Percentiles rank a stretch among this genome's conserved stretches.
phyloP scores from a whole-genome alignment of 2,113 vertebrate species.

The Albula glossodonta region DNA sequence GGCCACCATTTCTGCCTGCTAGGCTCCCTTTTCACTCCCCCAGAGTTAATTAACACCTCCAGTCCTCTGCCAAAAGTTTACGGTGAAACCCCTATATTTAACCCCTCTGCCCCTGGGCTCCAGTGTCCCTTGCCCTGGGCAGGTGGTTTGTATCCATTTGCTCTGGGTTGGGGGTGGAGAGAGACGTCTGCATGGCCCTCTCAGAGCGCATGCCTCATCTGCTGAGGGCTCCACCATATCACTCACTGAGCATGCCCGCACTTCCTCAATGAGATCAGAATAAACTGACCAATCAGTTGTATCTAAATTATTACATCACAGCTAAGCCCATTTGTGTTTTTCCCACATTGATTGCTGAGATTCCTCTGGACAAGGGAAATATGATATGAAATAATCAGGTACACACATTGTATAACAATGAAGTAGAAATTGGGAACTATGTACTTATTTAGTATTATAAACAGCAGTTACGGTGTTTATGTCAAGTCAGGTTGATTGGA shows the following conservation, averaged over 20 bases:
- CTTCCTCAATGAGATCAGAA: neutral
- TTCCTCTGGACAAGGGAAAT: no score
- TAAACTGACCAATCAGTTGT: neutral
- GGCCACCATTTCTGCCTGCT: constrained; percentile 49
- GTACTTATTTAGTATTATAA: no score
- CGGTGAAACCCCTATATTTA: constrained; percentile 41
- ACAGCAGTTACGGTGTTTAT: no score
- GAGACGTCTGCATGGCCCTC: constrained; percentile 72
- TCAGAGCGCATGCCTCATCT: constrained; percentile 44
- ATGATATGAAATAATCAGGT: no score
- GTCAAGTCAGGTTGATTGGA: no score
- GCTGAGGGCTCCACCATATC: constrained; percentile 61
- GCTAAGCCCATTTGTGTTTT: neutral
- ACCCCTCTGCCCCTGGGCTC: constrained; percentile 36
- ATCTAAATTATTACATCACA: neutral
- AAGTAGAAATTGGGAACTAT: no score
- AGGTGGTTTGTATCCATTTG: constrained; percentile 67
- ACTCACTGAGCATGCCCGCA: constrained; percentile 83
- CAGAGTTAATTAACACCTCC: constrained; percentile 61
- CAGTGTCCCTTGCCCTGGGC: constrained; percentile 63
- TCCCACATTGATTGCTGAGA: no score
- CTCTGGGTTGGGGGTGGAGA: constrained; percentile 60
- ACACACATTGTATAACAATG: no score
- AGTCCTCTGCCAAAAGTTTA: constrained; percentile 36
- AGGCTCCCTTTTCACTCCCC: constrained; percentile 50